phyloP scores from a whole-genome alignment of 2,113 vertebrate species.

The Cavia aperea region DNA sequence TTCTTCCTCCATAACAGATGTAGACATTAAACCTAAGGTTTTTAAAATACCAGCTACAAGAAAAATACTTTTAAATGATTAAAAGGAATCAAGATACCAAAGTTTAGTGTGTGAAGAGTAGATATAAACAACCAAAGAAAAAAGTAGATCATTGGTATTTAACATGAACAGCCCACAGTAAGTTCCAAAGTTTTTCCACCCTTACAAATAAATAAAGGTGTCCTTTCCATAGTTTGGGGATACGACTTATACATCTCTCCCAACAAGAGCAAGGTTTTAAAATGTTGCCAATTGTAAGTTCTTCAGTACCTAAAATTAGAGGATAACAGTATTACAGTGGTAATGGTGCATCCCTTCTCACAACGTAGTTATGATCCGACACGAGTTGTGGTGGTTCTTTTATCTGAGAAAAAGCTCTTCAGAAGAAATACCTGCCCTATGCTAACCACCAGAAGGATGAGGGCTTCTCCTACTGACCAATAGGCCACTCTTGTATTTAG shows the following conservation, averaged over 20 bases:
- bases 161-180: constrained; percentile 61
- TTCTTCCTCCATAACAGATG: constrained; percentile 60
- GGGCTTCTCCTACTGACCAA: constrained; percentile 96
- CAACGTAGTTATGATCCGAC: constrained; percentile 87
- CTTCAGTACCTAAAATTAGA: constrained; percentile 72
- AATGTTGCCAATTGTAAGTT: constrained; percentile 73
- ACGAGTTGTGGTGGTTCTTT: constrained; percentile 94
- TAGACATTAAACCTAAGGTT: constrained; percentile 43
- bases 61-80: constrained; percentile 55
- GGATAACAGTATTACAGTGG: constrained; percentile 64
- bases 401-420: constrained; percentile 98
- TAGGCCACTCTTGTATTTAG: constrained; percentile 96
- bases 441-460: constrained; percentile 97
- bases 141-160: constrained; percentile 62
- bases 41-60: constrained; percentile 63
- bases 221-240: constrained; percentile 64
- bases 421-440: constrained; percentile 97
- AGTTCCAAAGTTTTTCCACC: constrained; percentile 63
- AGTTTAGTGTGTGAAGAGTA: constrained; percentile 52
- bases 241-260: constrained; percentile 47
- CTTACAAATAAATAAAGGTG: constrained; percentile 69
- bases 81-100: constrained; percentile 62
- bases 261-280: constrained; percentile 59
- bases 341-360: constrained; percentile 59
- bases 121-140: constrained; percentile 63